Evolutionary conservation across 2,113 vertebrate genomes (phyloP), one percentile per base, ranked within the genome.

Genomic region (Hystrix brachyura): DNA sequence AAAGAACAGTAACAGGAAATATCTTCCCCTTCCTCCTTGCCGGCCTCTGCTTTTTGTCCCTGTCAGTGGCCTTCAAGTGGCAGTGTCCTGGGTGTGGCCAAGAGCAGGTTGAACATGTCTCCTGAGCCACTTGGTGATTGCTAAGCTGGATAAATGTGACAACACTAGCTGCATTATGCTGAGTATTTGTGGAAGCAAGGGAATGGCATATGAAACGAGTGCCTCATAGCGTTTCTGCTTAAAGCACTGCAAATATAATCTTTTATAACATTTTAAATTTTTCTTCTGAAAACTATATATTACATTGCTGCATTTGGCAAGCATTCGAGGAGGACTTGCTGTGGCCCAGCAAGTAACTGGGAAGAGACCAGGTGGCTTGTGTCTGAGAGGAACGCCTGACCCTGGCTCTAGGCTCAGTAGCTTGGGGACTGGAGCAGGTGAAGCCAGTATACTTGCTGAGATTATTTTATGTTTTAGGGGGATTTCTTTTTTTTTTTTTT

Each of bases 31-130:
- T 87, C 57, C 71, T n/a, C 32, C 46, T 78, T 3, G 27, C 13
- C 90, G 0, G 4, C 78, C 62, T 95, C 43, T 51, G 11, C 72
- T 34, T 76, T 92, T 69, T 94, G 96, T 96, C 89, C 72, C 92
- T 71, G 85, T 76, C 96, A 19, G 64, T 83, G 80, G 83, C 29
- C 97, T 83, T 95, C 53, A 87, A 92, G 88, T 91, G 95, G 93
- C 96, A 80, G 74, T 25, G 85, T 34, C 74, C 91, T 71, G 72
- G 71, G 93, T 87, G 92, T 91, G 96, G 96, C 72, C 80, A 96
- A 96, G 92, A 96, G 82, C 94, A 94, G 86, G 96, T 94, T 95
- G 57, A 97, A 94, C 87, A 32, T 0, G 94, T 90, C 89, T n/a
- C 53, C 46, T 10, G 80, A 91, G 92, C 85, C 96, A 83, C 95